Percentiles rank a stretch among this genome's conserved stretches.
These are phyloP conservation scores for Cossypha niveicapilla DNA, from an alignment of 2,797 vertebrate species.

Conservation along the genomic window DNA sequence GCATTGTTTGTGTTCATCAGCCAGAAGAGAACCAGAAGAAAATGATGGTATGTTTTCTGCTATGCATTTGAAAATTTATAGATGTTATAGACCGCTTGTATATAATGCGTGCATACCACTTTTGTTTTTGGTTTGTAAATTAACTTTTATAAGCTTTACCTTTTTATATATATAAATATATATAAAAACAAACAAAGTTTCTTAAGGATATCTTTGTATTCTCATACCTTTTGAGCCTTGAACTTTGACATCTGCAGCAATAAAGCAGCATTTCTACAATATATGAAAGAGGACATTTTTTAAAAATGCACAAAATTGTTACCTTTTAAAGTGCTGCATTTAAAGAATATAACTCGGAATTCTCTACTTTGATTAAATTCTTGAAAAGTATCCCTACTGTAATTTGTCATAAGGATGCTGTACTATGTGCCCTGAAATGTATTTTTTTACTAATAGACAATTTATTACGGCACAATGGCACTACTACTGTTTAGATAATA, in stretches of 20 bases:
- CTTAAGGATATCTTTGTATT: constrained; percentile 97
- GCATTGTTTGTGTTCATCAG: constrained; percentile 52
- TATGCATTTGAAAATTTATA: constrained; percentile 90
- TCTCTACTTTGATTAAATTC: constrained; percentile 91
- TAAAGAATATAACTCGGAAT: constrained; percentile 87
- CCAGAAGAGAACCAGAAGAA: constrained; percentile 68
- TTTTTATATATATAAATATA: constrained; percentile 99
- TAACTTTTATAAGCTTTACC: constrained; percentile 99
- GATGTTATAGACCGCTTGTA: constrained; percentile 93
- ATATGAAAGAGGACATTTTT: constrained; percentile 93
- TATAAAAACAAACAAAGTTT: constrained; percentile 87
- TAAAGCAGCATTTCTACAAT: constrained; percentile 95
- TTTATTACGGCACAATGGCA: constrained; percentile 99
- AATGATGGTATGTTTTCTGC: constrained; percentile 90
- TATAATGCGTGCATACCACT: constrained; percentile 96
- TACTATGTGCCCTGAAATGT: constrained; percentile 99
- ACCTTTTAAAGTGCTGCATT: constrained; percentile 98
- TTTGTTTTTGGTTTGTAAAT: constrained; percentile 99
- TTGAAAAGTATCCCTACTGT: constrained; percentile 89
- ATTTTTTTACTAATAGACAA: constrained; percentile 99
- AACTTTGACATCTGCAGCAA: constrained; percentile 97
- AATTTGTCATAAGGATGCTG: constrained; percentile 99
- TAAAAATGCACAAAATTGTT: constrained; percentile 87
- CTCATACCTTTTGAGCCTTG: constrained; percentile 97
- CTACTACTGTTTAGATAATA: constrained; percentile 94